Evolutionary conservation across 2,113 vertebrate genomes (phyloP).

Genomic region (Neogale vison): DNA sequence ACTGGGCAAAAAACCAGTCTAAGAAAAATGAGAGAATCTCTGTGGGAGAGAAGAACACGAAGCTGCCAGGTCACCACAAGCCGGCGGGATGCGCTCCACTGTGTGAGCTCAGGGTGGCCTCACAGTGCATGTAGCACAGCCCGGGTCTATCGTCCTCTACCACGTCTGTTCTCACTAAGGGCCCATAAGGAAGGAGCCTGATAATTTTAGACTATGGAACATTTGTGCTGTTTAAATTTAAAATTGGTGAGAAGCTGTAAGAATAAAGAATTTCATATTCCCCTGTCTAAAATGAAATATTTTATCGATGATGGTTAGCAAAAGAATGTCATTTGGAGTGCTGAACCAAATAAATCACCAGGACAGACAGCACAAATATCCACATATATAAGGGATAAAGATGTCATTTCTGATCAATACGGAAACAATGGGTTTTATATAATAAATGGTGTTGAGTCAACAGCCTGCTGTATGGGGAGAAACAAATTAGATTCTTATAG

Average conservation of each 20-base stretch:
- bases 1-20: background rate
- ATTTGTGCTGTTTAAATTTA: slow-evolving; percentile 19
- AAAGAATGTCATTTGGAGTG: background rate
- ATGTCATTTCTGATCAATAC: background rate
- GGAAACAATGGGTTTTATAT: background rate
- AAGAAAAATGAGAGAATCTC: background rate
- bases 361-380: background rate
- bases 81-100: rapidly evolving
- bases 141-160: background rate
- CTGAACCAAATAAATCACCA: background rate
- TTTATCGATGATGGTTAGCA: background rate
- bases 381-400: background rate
- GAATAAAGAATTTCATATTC: background rate
- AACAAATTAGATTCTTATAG: background rate
- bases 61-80: background rate
- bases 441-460: background rate
- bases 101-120: background rate
- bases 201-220: background rate
- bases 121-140: background rate
- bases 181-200: background rate
- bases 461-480: background rate
- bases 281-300: background rate
- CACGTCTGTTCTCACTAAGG: background rate
- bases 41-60: background rate
- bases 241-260: background rate